Conservation (phyloP, 1,140 invertebrate genomes). For the Lerema accius region DNA sequence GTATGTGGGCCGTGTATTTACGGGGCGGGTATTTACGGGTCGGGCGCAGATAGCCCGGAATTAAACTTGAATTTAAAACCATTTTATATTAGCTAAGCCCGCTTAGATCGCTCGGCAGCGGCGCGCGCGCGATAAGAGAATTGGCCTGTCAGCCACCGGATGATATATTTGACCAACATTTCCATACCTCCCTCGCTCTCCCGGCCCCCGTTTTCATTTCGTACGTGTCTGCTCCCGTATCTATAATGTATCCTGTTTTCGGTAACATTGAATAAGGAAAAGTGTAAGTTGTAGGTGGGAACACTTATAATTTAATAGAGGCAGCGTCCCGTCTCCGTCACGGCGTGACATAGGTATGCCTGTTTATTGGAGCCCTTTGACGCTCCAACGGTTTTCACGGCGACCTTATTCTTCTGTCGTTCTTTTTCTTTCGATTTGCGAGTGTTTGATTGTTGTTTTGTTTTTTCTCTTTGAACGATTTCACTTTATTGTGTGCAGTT, state of each 20-base stretch:
- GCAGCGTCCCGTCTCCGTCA: constrained; percentile 64
- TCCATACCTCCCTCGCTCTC: constrained; percentile 85
- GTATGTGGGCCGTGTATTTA: constrained; percentile 66
- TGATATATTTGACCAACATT: constrained; percentile 94
- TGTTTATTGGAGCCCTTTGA: constrained; percentile 40
- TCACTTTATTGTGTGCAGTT: too few species aligned
- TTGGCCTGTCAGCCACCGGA: constrained; percentile 92
- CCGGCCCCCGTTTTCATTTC: constrained; percentile 79
- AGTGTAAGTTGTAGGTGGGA: constrained; percentile 58
- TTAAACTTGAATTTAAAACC: constrained; percentile 82
- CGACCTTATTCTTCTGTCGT: not conserved
- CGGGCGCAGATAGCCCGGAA: constrained; percentile 75
- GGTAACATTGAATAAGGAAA: constrained; percentile 71
- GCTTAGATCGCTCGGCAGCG: constrained; percentile 75
- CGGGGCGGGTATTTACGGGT: constrained; percentile 66
- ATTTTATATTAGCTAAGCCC: constrained; percentile 82
- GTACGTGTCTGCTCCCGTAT: constrained; percentile 78
- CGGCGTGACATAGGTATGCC: constrained; percentile 54
- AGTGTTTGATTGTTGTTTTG: constrained; percentile 4
- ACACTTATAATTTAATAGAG: constrained; percentile 67
- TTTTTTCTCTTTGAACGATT: not conserved
- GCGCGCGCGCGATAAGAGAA: constrained; percentile 89
- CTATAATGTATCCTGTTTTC: constrained; percentile 76
- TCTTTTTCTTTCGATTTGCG: constrained; percentile 8
- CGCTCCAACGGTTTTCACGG: constrained; percentile 7